phyloP scores from a whole-genome alignment of 2,888 invertebrate species.

The Cactoblastis cactorum region DNA sequence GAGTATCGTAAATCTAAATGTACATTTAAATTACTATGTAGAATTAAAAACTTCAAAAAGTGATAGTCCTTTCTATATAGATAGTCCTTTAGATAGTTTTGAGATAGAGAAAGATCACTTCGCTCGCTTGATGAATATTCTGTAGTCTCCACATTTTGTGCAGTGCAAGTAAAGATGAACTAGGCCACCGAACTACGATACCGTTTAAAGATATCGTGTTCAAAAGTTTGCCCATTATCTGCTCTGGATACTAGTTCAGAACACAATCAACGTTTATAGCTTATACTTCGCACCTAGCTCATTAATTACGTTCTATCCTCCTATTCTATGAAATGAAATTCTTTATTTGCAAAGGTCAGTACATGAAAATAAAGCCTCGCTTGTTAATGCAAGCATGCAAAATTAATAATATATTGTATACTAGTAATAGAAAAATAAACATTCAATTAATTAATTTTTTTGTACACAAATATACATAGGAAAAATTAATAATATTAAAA shows the following conservation, averaged over 20 bases:
- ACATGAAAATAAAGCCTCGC: background rate
- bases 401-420: too few species aligned
- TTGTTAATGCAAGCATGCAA: too few species aligned
- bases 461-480: too few species aligned
- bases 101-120: too few species aligned
- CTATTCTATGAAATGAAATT: background rate
- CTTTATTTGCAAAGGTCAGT: background rate
- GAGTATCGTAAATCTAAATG: too few species aligned
- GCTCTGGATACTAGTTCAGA: conserved; percentile 34
- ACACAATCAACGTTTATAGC: conserved; percentile 36
- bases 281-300: background rate
- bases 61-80: too few species aligned
- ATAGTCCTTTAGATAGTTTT: too few species aligned
- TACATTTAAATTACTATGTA: too few species aligned
- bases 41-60: too few species aligned
- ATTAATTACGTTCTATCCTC: background rate
- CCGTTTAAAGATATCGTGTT: conserved; percentile 8
- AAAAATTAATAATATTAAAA: too few species aligned
- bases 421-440: too few species aligned
- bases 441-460: too few species aligned
- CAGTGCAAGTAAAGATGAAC: background rate
- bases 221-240: conserved; percentile 29
- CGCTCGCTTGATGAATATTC: background rate
- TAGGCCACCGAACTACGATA: conserved; percentile 1
- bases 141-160: background rate